These are phyloP conservation scores for Geodia barretti DNA, from an alignment of 37 sponge, comb jelly and placozoan species.

Conservation along the genomic window DNA sequence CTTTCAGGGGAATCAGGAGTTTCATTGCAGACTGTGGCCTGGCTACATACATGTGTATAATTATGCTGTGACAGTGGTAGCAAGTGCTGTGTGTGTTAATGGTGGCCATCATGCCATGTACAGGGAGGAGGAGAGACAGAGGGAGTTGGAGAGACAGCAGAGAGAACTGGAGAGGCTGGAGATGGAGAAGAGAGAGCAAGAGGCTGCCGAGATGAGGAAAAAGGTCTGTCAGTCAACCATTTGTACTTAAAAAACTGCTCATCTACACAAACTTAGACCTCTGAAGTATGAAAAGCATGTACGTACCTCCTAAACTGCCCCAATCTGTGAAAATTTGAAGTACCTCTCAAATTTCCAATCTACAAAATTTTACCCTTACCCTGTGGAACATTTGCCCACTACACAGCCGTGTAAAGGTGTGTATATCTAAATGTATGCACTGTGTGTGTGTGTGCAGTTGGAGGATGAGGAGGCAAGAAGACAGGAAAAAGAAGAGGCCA, in stretches of 20 bases:
- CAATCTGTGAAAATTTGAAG: too few species aligned
- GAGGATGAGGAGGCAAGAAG: conserved; percentile 73
- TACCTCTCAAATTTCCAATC: too few species aligned
- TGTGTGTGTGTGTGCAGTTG: conserved; percentile 33
- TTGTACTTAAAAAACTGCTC: neutral
- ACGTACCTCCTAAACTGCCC: too few species aligned
- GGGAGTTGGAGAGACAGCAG: conserved; percentile 76
- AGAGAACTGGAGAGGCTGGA: conserved; percentile 90
- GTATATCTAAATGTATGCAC: neutral
- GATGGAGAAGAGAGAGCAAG: conserved; percentile 79
- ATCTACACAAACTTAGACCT: neutral
- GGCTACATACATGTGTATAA: neutral
- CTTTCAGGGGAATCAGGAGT: too few species aligned
- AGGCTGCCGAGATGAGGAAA: conserved; percentile 82
- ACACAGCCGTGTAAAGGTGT: neutral
- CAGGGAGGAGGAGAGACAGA: conserved; percentile 73
- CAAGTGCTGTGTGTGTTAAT: too few species aligned
- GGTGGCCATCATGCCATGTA: too few species aligned
- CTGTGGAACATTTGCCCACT: too few species aligned
- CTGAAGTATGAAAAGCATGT: too few species aligned
- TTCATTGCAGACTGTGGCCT: too few species aligned
- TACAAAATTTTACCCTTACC: too few species aligned
- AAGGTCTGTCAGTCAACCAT: conserved; percentile 30
- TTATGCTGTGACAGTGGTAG: too few species aligned
- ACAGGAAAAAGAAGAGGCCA: conserved; percentile 46